Base-by-base conservation (phyloP, 2,797 vertebrate genomes). In the Phataginus tetradactyla region DNA sequence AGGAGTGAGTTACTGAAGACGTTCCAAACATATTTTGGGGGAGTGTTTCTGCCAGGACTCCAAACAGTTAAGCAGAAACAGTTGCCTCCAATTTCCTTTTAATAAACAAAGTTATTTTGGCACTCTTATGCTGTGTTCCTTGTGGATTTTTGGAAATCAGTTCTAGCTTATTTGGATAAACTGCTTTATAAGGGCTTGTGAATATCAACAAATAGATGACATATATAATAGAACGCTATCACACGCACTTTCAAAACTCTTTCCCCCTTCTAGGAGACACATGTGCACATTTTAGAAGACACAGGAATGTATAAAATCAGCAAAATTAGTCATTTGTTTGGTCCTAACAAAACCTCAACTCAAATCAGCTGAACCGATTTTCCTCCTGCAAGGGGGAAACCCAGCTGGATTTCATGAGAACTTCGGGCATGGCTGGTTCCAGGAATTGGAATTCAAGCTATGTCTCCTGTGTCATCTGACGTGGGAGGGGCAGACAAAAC, bases 21-120 rank as follows among this genome's bases (percentile, higher is more conserved):
- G 12, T 94, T 95, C 95, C 91, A 92, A 18, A 89, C 95, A 72
- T 90, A 79, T 96, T 95, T 95, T 55, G 5, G 51, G 77, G 57
- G 37, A 27, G 12, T n/a, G 49, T 96, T 96, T 87, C 86, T 96
- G 97, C 91, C 96, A 97, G 69, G 57, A 93, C 49, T 96, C 87
- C 77, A 94, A 95, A 95, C 34, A 85, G 79, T 87, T 96, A 71
- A 92, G 72, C 86, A 93, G 8, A 68, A 97, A 95, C 86, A 92
- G 94, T 97, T 96, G 89, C 79, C 71, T 96, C 95, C 90, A 84
- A 94, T 97, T 94, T 94, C 77, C 95, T 95, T 96, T 96, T 96
- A 96, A 96, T 97, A 96, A 96, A 72, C 94, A 91, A 93, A 95
- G 92, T 91, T 96, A 94, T 91, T 69, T 96, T 96, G 96, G 96